Evolutionary conservation across 2,888 invertebrate genomes (phyloP).

Genomic region (Choristoneura rosaceana): DNA sequence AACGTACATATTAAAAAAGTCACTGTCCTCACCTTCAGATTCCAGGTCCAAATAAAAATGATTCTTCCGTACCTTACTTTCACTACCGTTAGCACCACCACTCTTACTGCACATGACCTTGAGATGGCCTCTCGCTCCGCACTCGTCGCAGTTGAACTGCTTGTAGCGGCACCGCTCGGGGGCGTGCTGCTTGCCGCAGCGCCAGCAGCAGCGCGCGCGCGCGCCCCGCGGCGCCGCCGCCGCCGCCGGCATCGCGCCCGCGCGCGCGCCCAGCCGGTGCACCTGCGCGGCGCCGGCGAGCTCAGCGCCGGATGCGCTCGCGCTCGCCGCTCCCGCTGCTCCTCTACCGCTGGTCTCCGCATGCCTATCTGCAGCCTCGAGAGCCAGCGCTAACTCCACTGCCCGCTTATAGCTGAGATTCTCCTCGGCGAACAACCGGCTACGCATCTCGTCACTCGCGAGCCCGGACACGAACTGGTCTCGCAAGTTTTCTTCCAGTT

Average conservation of each 20-base stretch:
- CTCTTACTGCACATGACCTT: background rate
- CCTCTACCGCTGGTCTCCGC: background rate
- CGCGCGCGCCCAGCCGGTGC: background rate
- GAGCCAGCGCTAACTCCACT: constrained; percentile 16
- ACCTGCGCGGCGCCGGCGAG: background rate
- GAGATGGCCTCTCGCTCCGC: background rate
- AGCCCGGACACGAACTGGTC: constrained; percentile 30
- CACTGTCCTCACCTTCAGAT: constrained; percentile 5
- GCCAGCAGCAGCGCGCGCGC: constrained; percentile 2
- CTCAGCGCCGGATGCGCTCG: constrained; percentile 3
- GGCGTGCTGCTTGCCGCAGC: background rate
- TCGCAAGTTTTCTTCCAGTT: constrained; percentile 12
- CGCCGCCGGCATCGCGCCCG: background rate
- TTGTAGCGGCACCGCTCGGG: background rate
- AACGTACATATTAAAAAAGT: constrained; percentile 4
- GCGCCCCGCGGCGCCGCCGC: background rate
- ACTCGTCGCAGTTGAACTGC: background rate
- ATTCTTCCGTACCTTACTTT: background rate
- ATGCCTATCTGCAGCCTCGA: constrained; percentile 17
- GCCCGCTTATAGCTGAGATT: constrained; percentile 20
- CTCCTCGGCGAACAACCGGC: constrained; percentile 22
- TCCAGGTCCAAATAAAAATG: constrained; percentile 10
- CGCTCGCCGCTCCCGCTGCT: background rate
- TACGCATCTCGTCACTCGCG: constrained; percentile 17
- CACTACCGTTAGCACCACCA: background rate